Base-by-base conservation (phyloP, 2,113 vertebrate genomes). In the Ascaphus truei region DNA sequence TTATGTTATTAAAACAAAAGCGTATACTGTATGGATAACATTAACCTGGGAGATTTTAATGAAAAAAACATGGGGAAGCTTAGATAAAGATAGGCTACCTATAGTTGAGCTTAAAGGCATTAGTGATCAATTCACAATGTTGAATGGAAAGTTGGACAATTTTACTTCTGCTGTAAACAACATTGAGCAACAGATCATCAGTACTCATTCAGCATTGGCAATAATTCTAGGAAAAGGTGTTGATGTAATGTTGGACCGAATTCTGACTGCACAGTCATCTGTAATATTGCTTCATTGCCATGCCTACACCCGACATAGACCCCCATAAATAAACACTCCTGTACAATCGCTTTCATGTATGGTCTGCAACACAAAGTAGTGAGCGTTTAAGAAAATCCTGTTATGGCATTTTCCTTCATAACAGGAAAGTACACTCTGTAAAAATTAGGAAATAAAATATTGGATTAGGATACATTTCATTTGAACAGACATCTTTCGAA, bases 111-210 rank as follows among this genome's bases (percentile, higher is more conserved):
- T 43, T 51, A 66, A 16, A 39, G 27, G 36, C 34, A 66, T 66
- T 66, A 66, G 50, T 51, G n/a, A 66, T 55, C 50, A 55, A 55
- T 66, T 55, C 53, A 25, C 36, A 30, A 18, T 55, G 63, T 52
- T 66, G 63, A 43, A 66, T 43, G 34, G 63, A 55, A 66, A 56
- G 22, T 36, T 43, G 50, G 39, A 55, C 20, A 33, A 10, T 64
- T 55, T 66, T 66, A 66, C 53, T 55, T 43, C 34, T 66, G 50
- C 18, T 43, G 50, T 55, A 66, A 55, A 66, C 51, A 66, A 34
- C 4, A 43, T 55, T 66, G 34, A 31, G 50, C 34, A 11, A 36
- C 25, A 30, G 52, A 43, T 55, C 50, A 41, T 55, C 33, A 33
- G 33, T 39, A 61, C 34, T 39, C 63, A 30, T 22, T 55, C 34